Evolutionary conservation across 2,888 invertebrate species (phyloP).

Genomic region (Cosmopolites sordidus): DNA sequence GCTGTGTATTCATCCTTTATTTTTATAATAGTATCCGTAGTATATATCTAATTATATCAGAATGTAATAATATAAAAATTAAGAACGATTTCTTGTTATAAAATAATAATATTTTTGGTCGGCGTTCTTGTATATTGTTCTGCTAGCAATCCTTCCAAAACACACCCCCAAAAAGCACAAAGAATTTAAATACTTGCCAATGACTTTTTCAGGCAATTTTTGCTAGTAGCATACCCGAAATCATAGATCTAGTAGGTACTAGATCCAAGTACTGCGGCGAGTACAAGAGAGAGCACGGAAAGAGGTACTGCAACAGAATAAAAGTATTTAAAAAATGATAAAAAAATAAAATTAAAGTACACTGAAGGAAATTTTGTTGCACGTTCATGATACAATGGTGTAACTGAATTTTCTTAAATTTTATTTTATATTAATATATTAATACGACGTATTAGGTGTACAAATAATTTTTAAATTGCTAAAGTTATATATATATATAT

Average conservation of each 20-base stretch:
- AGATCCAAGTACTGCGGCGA: slow-evolving; percentile 99
- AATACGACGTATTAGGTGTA: too few species aligned
- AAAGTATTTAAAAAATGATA: not conserved
- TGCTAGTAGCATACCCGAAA: slow-evolving; percentile 99
- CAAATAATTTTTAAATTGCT: too few species aligned
- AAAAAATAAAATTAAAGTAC: slow-evolving; percentile 3
- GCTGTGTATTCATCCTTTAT: too few species aligned
- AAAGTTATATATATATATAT: too few species aligned
- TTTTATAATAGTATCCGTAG: too few species aligned
- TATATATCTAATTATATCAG: too few species aligned
- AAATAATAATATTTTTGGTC: too few species aligned
- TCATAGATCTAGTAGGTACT: slow-evolving; percentile 99
- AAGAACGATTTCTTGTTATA: too few species aligned
- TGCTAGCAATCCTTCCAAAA: too few species aligned
- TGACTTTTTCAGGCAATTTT: slow-evolving; percentile 91
- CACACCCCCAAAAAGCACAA: not conserved
- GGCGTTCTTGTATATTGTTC: too few species aligned
- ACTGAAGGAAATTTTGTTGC: slow-evolving; percentile 31
- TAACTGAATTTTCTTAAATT: slow-evolving; percentile 29
- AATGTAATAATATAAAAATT: too few species aligned
- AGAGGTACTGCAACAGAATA: slow-evolving; percentile 70
- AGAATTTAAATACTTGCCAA: slow-evolving; percentile 11
- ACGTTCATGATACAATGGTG: slow-evolving; percentile 14
- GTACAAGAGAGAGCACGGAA: slow-evolving; percentile 98
- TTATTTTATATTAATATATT: slow-evolving; percentile 4